Base-by-base conservation (phyloP, 2,113 vertebrate species). In the Oreotragus oreotragus region DNA sequence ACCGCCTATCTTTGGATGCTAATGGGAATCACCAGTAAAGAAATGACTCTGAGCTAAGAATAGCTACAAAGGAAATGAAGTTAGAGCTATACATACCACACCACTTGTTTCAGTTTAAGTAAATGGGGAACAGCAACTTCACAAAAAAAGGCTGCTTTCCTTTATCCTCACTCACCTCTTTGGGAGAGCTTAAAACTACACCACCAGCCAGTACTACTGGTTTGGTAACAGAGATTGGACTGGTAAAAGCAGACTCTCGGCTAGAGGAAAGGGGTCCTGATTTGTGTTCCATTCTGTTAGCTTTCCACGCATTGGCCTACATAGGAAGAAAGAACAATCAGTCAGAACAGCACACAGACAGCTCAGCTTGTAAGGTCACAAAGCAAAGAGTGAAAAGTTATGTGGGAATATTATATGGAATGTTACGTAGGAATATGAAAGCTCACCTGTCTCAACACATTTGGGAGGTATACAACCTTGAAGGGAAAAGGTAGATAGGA, bases 191-290 rank as follows among this genome's bases (percentile, higher is more conserved):
- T 97, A 99, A 99, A 98, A 99, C 99, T 97, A 99, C 98, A 98
- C 99, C 99, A 98, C 99, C 99, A 96, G 99, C 99, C 96, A 99
- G 99, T 98, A 99, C 98, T 97, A 99, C 99, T 98, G 99, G 99
- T 99, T 99, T 99, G 99, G 99, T 99, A 99, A 99, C 99, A 99
- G 99, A 99, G 97, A 99, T 98, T 76, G 99, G 99, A 99, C 99
- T 99, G 98, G 99, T 99, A 98, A 99, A 99, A 98, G 99, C 99
- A 97, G 99, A 99, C 98, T 99, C 99, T 98, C 99, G 99, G 97
- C 99, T 99, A 92, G 99, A 99, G 97, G 99, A 99, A 98, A 99
- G 99, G 25, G 99, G 99, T 98, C 99, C 99, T 98, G 99, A 97
- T 99, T 99, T 99, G 84, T 99, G 98, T 98, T 99, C 99, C 99